Evolutionary conservation across 2,888 invertebrate species (phyloP).

Genomic region (Strigamia transsilvanica): DNA sequence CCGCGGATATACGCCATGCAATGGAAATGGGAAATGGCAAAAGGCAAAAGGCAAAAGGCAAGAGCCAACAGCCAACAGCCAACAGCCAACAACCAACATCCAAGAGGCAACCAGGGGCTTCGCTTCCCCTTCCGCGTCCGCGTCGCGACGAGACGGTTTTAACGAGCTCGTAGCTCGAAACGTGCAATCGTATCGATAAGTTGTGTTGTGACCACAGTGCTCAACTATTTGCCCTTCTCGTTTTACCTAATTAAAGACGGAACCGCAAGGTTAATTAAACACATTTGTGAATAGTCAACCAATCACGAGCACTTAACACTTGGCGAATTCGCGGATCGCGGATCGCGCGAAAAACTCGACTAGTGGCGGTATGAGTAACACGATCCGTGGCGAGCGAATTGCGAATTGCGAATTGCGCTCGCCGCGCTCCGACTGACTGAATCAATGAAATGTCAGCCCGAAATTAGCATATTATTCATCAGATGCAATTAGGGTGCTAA

Average conservation of each 20-base stretch:
- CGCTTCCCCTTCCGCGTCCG: background rate
- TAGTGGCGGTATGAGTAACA: background rate
- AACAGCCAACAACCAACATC: too few relatives aligned
- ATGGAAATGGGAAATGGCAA: background rate
- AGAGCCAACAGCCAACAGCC: too few relatives aligned
- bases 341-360: too few relatives aligned
- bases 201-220: conserved; percentile 15
- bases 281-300: background rate
- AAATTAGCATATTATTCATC: conserved; percentile 47
- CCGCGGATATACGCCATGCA: background rate
- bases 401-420: background rate
- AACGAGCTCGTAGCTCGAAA: conserved; percentile 35
- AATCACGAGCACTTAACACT: background rate
- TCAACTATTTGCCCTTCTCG: background rate
- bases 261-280: conserved; percentile 20
- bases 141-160: background rate
- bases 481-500: conserved; percentile 45
- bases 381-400: background rate
- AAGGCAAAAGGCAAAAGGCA: too few relatives aligned
- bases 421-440: background rate
- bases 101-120: too few relatives aligned
- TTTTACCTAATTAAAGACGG: conserved; percentile 30
- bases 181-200: conserved; percentile 40
- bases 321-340: too few relatives aligned
- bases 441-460: conserved; percentile 41